Base-by-base conservation (phyloP, 1,140 invertebrate species). In the Oscheius sp. region DNA sequence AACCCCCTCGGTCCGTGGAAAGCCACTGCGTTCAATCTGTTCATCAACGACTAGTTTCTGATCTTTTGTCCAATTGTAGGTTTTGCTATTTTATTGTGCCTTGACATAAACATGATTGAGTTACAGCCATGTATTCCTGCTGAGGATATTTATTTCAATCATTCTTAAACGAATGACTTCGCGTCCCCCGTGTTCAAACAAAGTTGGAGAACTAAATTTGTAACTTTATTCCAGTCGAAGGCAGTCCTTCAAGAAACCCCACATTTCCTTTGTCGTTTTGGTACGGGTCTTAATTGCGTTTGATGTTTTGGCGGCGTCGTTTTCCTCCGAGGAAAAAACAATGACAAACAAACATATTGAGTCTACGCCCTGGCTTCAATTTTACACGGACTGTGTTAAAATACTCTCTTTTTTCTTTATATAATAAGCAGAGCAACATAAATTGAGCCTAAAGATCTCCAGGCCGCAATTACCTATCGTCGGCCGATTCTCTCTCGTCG, bases 1-100 rank as follows among this genome's bases (percentile, higher is more conserved):
- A 63, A 63, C 1, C 61, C 61, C 10, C 31, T 63, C 10, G 61
- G 61, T n/a, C 10, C 26, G 10, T 63, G 61, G 61, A 63, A 63
- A 1, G 36, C 36, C 15, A 63, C 61, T 4, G 61, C 32, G 7
- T 34, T 63, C 26, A 63, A 63, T 32, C 15, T 63, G 31, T 36
- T 63, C 31, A 38, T 32, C 23, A 63, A 38, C n/a, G 15, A 15
- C 31, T 63, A 34, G 31, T n/a, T 18, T 18, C 15, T 18, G 23
- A 18, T 18, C 15, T 18, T 23, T 45, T 45, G 23, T 45, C 23
- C 23, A 18, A 45, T 18, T 45, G 18, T 45, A 18, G 15, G 42
- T 18, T 45, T 45, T 18, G 42, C 42, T 23, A 45, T 45, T 45
- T 45, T 18, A 23, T 45, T 45, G 23, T 0, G 42, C 42, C 42